phyloP scores from a whole-genome alignment of 2,113 vertebrate genomes.

The Bolborhynchus lineola region DNA sequence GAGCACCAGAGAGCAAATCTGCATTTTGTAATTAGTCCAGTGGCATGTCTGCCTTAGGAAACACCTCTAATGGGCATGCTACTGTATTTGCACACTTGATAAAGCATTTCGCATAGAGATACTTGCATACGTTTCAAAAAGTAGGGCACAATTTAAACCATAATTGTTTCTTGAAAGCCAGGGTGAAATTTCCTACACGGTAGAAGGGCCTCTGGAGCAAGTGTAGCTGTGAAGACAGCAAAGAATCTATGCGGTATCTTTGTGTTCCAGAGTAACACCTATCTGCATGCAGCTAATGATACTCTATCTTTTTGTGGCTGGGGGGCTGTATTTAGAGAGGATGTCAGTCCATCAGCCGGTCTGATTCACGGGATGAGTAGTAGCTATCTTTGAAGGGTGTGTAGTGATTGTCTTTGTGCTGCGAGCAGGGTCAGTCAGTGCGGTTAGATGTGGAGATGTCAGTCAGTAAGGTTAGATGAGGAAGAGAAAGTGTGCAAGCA shows the following conservation, averaged over 20 bases:
- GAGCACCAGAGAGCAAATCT: not conserved
- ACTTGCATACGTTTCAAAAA: not conserved
- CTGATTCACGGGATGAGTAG: not conserved
- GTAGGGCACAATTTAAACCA: not conserved
- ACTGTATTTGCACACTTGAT: fast-evolving
- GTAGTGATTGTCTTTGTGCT: not conserved
- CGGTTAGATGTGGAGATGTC: not conserved
- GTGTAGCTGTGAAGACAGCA: not conserved
- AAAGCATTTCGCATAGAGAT: not conserved
- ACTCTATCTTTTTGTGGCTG: not conserved
- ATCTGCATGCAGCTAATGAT: not conserved
- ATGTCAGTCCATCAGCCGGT: not conserved
- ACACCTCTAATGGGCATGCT: not conserved
- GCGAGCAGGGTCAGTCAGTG: not conserved
- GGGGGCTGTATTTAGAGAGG: not conserved
- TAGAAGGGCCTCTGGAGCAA: not conserved
- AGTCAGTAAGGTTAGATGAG: not conserved
- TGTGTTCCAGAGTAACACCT: not conserved
- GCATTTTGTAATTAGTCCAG: not conserved
- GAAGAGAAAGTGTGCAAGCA: not conserved
- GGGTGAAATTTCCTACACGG: not conserved
- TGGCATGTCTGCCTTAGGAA: not conserved
- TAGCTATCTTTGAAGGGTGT: not conserved
- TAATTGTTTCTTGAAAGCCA: not conserved
- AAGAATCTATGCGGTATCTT: not conserved